Evolutionary conservation across 2,113 vertebrate genomes (phyloP).

Genomic region (Cynoglossus semilaevis): DNA sequence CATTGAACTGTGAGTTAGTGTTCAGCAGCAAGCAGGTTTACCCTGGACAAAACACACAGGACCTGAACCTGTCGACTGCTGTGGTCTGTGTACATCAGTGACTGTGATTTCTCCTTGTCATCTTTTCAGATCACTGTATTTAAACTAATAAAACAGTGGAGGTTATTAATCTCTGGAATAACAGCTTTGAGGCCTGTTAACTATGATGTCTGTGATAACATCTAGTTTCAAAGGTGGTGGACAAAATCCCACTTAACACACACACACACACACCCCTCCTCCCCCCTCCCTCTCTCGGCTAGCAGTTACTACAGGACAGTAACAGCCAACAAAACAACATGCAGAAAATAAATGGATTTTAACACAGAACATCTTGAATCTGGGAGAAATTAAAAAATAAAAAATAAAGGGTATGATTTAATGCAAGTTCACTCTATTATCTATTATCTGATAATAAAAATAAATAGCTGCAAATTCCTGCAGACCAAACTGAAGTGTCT

Average conservation of each 20-base stretch:
- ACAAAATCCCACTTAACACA: neutral
- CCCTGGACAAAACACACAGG: slow-evolving; percentile 2
- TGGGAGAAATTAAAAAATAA: neutral
- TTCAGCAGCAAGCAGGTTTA: slow-evolving; percentile 1
- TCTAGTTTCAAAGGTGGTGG: slow-evolving; percentile 6
- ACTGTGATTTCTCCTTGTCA: neutral
- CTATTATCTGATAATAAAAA: neutral
- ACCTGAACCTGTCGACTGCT: neutral
- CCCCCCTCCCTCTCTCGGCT: neutral
- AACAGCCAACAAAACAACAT: slow-evolving; percentile 21
- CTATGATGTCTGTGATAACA: slow-evolving; percentile 5
- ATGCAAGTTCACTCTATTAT: neutral
- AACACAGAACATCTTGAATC: slow-evolving; percentile 37
- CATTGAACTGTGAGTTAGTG: too few species aligned
- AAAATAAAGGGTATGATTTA: neutral
- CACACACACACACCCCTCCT: neutral
- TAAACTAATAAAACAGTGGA: slow-evolving; percentile 4
- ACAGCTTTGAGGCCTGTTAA: neutral
- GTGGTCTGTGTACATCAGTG: neutral
- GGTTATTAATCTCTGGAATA: neutral
- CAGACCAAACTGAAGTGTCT: neutral
- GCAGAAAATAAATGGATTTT: slow-evolving; percentile 20
- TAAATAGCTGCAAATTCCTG: neutral
- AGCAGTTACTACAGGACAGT: slow-evolving; percentile 6
- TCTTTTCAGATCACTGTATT: neutral